Conservation (phyloP, 2,113 vertebrate species). For the Pteropus alecto region DNA sequence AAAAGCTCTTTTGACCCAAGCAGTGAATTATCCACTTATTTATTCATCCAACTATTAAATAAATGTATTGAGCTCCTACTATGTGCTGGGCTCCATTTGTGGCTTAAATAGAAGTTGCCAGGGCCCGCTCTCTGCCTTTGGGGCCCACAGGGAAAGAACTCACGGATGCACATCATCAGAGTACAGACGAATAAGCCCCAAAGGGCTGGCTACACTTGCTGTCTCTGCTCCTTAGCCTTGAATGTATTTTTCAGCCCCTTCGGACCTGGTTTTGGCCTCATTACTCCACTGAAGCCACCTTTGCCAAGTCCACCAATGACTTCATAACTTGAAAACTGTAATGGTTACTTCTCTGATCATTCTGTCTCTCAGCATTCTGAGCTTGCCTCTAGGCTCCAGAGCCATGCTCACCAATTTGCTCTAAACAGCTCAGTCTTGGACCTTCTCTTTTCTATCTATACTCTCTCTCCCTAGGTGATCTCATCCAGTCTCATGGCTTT, state of each 20-base stretch:
- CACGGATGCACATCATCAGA: not conserved
- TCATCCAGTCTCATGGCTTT: constrained; percentile 67
- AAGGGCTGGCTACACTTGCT: not conserved
- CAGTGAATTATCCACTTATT: not conserved
- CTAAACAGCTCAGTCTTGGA: constrained; percentile 16
- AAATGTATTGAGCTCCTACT: not conserved
- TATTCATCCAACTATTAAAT: not conserved
- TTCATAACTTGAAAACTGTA: not conserved
- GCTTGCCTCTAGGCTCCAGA: not conserved
- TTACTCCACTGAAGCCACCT: not conserved
- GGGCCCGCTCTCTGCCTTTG: not conserved
- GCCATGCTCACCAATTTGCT: not conserved
- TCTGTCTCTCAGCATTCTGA: not conserved
- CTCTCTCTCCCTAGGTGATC: constrained; percentile 65
- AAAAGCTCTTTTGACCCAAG: not conserved
- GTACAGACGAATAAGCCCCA: not conserved
- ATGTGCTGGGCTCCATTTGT: not conserved
- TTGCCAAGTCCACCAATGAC: not conserved
- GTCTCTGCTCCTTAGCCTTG: not conserved
- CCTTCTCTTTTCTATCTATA: constrained; percentile 54
- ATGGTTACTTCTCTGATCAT: not conserved
- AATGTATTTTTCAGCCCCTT: not conserved
- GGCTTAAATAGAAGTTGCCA: not conserved
- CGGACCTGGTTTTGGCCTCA: not conserved
- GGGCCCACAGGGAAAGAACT: not conserved